phyloP scores from a whole-genome alignment of 2,888 invertebrate species.

The Drosophila niveifrons region DNA sequence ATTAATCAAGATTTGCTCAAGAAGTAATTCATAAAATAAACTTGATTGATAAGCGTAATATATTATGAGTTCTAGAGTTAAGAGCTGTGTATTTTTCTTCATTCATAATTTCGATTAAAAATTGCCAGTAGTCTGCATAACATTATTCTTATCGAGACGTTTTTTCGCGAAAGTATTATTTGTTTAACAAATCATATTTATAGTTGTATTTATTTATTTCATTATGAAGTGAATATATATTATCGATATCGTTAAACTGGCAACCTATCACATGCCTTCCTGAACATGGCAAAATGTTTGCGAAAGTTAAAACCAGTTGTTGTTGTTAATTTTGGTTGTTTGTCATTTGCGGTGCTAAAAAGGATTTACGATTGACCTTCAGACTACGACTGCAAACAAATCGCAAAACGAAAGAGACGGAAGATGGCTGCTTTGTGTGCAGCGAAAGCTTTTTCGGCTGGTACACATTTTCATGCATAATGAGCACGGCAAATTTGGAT shows the following conservation, averaged over 20 bases:
- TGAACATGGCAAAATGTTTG: background rate
- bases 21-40: too few species aligned
- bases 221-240: background rate
- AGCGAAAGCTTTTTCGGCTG: slow-evolving; percentile 18
- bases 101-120: too few species aligned
- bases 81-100: too few species aligned
- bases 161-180: too few species aligned
- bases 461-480: slow-evolving; percentile 10
- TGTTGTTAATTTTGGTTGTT: background rate
- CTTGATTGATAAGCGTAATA: too few species aligned
- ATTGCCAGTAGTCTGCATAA: too few species aligned
- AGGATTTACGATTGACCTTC: slow-evolving; percentile 53
- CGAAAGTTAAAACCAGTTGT: background rate
- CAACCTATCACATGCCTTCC: slow-evolving; percentile 17
- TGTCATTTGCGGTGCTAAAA: slow-evolving; percentile 38
- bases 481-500: slow-evolving; percentile 11
- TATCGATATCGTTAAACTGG: background rate
- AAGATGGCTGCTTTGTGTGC: background rate
- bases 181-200: too few species aligned
- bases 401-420: background rate
- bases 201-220: too few species aligned
- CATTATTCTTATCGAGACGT: too few species aligned
- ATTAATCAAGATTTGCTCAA: too few species aligned
- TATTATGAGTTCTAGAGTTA: too few species aligned
- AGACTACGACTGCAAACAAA: slow-evolving; percentile 4